Evolutionary conservation across 2,888 invertebrate species (phyloP).

Genomic region (Hesperia comma): DNA sequence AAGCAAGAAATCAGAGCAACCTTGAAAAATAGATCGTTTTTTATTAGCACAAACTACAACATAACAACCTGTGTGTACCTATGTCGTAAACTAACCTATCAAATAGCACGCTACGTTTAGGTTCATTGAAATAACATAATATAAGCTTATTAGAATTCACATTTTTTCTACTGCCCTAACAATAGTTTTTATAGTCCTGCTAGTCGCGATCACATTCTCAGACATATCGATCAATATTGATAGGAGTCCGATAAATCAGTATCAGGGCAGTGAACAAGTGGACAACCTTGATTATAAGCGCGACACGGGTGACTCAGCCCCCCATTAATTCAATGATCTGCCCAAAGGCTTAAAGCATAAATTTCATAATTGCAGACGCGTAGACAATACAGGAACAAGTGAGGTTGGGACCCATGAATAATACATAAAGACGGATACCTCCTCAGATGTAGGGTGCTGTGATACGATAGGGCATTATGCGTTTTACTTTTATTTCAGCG

Average conservation of each 20-base stretch:
- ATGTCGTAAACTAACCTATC: too few species aligned
- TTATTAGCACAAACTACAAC: too few species aligned
- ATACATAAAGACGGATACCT: constrained; percentile 70
- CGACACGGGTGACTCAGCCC: constrained; percentile 64
- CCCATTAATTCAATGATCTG: constrained; percentile 65
- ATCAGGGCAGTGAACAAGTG: constrained; percentile 70
- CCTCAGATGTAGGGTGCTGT: constrained; percentile 55
- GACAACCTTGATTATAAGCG: constrained; percentile 67
- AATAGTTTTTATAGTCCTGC: constrained; percentile 4
- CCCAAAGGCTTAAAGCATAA: constrained; percentile 77
- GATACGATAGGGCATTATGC: constrained; percentile 55
- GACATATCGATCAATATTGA: constrained; percentile 74
- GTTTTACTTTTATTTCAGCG: constrained; percentile 64
- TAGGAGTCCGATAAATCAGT: constrained; percentile 75
- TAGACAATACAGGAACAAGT: constrained; percentile 79
- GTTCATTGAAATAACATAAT: too few species aligned
- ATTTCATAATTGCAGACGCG: constrained; percentile 77
- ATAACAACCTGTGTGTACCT: too few species aligned
- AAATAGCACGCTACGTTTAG: too few species aligned
- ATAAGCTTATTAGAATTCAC: too few species aligned
- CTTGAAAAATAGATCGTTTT: not conserved
- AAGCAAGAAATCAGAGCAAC: not conserved
- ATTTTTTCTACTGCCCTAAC: too few species aligned
- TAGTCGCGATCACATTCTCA: constrained; percentile 52
- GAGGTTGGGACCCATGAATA: constrained; percentile 72